Evolutionary conservation across 1,140 invertebrate species (phyloP).

Genomic region (Dolichoris vasculosae): DNA sequence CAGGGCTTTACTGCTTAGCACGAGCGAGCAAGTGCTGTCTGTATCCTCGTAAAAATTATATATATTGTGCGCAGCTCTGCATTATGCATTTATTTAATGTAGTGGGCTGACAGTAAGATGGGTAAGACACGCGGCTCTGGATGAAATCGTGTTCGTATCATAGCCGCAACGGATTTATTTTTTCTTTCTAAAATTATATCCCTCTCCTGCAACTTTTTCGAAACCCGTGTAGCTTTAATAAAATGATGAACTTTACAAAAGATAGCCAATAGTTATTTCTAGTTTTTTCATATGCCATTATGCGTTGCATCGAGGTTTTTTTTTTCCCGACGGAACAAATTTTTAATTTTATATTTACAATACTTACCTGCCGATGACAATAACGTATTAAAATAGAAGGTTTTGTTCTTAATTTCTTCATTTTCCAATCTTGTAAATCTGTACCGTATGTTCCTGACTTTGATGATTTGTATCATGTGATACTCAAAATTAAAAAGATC

Average conservation of each 20-base stretch:
- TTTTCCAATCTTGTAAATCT: background rate
- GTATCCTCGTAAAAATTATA: conserved; percentile 48
- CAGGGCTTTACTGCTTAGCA: conserved; percentile 22
- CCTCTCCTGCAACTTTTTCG: background rate
- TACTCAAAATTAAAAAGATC: background rate
- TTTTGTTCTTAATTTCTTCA: too few relatives aligned
- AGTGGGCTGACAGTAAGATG: background rate
- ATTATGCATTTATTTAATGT: conserved; percentile 52
- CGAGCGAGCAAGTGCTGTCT: background rate
- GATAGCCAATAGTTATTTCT: too few relatives aligned
- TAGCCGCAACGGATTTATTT: background rate
- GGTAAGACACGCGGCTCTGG: background rate
- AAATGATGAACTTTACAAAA: too few relatives aligned
- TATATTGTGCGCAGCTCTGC: conserved; percentile 46
- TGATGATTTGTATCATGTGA: background rate
- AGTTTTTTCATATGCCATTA: too few relatives aligned
- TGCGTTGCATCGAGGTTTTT: background rate
- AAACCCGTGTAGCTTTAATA: background rate
- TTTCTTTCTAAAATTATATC: conserved; percentile 21
- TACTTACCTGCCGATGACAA: too few relatives aligned
- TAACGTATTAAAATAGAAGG: too few relatives aligned
- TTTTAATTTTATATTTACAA: too few relatives aligned
- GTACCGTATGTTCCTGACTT: background rate
- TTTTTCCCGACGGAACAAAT: background rate
- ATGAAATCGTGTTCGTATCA: conserved; percentile 41